A percentile compares a stretch with the other conserved stretches of the same genome.
These are phyloP conservation scores for Saturnia japonica DNA, from an alignment of 2,888 invertebrate genomes.

Conservation along the genomic window DNA sequence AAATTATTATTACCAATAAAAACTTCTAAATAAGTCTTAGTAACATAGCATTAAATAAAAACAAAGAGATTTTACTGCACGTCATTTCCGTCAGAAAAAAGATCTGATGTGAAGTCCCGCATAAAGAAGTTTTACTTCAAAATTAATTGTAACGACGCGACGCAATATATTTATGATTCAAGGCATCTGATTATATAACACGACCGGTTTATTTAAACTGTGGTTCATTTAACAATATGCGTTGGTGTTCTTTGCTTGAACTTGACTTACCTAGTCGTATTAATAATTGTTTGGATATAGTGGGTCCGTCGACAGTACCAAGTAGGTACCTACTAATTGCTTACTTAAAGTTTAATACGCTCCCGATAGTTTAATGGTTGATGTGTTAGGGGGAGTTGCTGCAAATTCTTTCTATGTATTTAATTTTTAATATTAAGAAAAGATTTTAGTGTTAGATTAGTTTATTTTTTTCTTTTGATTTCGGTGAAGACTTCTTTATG, in stretches of 20 bases:
- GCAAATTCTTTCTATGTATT: not conserved
- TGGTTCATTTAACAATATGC: slow-evolving; percentile 18
- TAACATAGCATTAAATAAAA: too few relatives aligned
- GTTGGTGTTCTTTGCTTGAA: slow-evolving; percentile 8
- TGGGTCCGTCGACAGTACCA: not conserved
- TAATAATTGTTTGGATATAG: slow-evolving; percentile 1
- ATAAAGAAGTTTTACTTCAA: too few relatives aligned
- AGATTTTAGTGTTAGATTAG: not conserved
- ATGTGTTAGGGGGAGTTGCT: slow-evolving; percentile 46
- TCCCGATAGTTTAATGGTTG: slow-evolving; percentile 46
- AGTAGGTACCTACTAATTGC: slow-evolving; percentile 52
- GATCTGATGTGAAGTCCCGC: too few relatives aligned
- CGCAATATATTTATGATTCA: slow-evolving; percentile 49
- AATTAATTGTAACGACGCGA: slow-evolving; percentile 29
- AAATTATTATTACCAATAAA: too few relatives aligned
- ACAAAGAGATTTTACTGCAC: too few relatives aligned
- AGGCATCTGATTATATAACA: slow-evolving; percentile 41
- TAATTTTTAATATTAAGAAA: not conserved
- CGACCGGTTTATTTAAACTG: slow-evolving; percentile 38
- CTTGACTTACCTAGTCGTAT: slow-evolving; percentile 5
- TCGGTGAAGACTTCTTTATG: not conserved
- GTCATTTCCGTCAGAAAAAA: too few relatives aligned
- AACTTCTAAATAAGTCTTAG: too few relatives aligned
- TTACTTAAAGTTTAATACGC: slow-evolving; percentile 75
- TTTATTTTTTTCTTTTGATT: not conserved